Conservation (phyloP, 2,797 vertebrate species). For the Morus bassanus region DNA sequence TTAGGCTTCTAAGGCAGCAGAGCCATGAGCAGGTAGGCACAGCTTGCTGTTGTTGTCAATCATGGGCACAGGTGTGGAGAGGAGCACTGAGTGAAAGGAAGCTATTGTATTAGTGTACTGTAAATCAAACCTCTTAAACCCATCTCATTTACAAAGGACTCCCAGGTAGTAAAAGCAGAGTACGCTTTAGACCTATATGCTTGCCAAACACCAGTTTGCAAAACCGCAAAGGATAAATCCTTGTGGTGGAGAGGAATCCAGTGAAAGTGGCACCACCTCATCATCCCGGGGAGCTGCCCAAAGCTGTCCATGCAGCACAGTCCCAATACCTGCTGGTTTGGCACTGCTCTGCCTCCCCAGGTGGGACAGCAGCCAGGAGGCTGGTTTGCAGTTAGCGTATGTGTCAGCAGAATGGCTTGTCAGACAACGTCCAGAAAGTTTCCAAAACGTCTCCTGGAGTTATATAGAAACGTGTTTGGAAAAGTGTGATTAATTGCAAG, state of each 20-base stretch:
- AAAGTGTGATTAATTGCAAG: not conserved
- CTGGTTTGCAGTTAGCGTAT: not conserved
- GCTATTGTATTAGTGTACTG: not conserved
- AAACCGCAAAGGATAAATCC: not conserved
- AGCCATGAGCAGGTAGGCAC: not conserved
- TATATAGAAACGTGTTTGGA: not conserved
- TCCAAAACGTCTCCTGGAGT: not conserved
- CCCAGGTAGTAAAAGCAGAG: not conserved
- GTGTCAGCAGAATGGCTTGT: not conserved
- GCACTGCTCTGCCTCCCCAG: not conserved
- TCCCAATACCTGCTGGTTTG: rapidly evolving
- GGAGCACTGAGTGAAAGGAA: not conserved
- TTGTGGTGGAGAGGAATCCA: rapidly evolving
- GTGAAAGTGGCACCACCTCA: not conserved
- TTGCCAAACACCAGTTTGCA: not conserved
- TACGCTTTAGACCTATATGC: not conserved
- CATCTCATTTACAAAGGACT: not conserved
- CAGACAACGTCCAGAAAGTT: not conserved
- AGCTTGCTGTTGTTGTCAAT: not conserved
- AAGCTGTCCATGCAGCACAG: not conserved
- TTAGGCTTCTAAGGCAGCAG: not conserved
- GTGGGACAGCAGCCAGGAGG: not conserved
- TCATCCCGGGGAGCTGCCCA: not conserved
- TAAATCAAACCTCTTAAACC: not conserved
- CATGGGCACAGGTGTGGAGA: not conserved